These are phyloP conservation scores for Peribatodes rhomboidaria DNA, from an alignment of 2,888 invertebrate genomes.

Conservation along the genomic window DNA sequence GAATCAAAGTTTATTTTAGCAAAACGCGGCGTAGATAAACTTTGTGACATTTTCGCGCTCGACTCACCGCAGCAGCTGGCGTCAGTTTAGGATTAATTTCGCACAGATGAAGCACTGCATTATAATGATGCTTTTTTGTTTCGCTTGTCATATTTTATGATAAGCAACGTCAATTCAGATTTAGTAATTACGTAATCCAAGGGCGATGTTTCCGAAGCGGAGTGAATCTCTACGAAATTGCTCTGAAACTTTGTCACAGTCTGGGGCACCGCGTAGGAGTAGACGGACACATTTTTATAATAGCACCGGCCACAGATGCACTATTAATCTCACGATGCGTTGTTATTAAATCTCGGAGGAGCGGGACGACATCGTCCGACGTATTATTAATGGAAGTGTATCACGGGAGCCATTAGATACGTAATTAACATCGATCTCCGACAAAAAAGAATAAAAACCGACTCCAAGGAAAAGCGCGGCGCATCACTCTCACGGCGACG, in stretches of 20 bases:
- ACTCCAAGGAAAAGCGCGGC: conserved; percentile 63
- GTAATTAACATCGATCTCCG: conserved; percentile 83
- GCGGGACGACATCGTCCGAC: conserved; percentile 76
- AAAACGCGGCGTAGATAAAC: conserved; percentile 71
- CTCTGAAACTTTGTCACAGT: conserved; percentile 24
- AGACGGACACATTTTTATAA: conserved; percentile 70
- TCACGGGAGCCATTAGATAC: conserved; percentile 85
- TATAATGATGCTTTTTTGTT: conserved; percentile 77
- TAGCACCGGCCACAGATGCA: conserved; percentile 76
- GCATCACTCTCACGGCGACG: conserved; percentile 75
- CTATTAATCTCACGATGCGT: conserved; percentile 80
- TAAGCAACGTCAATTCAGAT: conserved; percentile 57
- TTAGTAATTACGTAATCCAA: conserved; percentile 50
- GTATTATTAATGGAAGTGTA: conserved; percentile 86
- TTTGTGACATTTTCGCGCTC: conserved; percentile 72
- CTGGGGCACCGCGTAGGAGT: conserved; percentile 30
- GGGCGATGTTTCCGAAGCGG: conserved; percentile 32
- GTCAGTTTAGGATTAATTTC: conserved; percentile 74
- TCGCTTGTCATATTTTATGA: conserved; percentile 68
- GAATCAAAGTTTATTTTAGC: conserved; percentile 80
- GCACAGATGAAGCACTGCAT: conserved; percentile 74
- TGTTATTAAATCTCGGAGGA: conserved; percentile 82
- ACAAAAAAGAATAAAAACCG: conserved; percentile 68
- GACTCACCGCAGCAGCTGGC: conserved; percentile 74
- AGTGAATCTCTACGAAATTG: conserved; percentile 30